Conservation (phyloP, 2,797 vertebrate genomes). For the Leptatherina wallacei region DNA sequence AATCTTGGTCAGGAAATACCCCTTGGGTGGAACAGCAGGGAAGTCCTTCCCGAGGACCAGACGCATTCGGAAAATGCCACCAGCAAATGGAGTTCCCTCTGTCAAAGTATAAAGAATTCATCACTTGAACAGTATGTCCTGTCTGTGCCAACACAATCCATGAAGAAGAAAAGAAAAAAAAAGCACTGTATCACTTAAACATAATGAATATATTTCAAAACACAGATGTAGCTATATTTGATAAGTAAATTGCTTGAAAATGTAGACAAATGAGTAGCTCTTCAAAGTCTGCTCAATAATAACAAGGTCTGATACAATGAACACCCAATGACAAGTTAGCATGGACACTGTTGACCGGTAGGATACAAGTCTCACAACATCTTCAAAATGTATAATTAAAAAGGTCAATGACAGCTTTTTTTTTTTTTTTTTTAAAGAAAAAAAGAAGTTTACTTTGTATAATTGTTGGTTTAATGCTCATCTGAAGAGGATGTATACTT, state of each 20-base stretch:
- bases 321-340: neutral
- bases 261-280: slow-evolving; percentile 22
- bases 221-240: neutral
- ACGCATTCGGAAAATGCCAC: slow-evolving; percentile 94
- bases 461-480: neutral
- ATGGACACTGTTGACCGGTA: slow-evolving; percentile 5
- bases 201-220: neutral
- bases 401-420: neutral
- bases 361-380: slow-evolving; percentile 1
- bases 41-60: slow-evolving; percentile 95
- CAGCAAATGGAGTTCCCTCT: slow-evolving; percentile 95
- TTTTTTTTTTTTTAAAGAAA: no score
- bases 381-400: neutral
- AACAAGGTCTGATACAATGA: slow-evolving; percentile 22
- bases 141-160: slow-evolving; percentile 19
- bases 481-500: neutral
- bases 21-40: slow-evolving; percentile 92
- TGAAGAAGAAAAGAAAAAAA: slow-evolving; percentile 12
- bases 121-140: slow-evolving; percentile 53
- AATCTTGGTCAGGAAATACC: slow-evolving; percentile 96
- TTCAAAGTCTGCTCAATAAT: slow-evolving; percentile 18
- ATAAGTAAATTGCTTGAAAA: slow-evolving; percentile 11
- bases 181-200: neutral
- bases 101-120: slow-evolving; percentile 73
- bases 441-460: neutral